phyloP scores from a whole-genome alignment of 1,140 invertebrate genomes.

The Scaptomyza pallida region DNA sequence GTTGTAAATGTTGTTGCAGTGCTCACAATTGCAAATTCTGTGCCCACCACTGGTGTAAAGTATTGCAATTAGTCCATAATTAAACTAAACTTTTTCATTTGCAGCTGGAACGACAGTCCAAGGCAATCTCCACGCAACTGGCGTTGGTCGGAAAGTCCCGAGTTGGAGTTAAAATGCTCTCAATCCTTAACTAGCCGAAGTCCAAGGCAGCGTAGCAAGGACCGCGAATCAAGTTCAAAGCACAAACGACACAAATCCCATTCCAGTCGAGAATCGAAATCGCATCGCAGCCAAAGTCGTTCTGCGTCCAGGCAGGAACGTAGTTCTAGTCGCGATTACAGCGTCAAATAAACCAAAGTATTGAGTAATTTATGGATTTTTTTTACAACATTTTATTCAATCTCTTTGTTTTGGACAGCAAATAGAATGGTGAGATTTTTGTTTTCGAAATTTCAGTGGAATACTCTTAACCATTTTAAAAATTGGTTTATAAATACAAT shows the following conservation, averaged over 20 bases:
- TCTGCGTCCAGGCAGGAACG: slow-evolving; percentile 1
- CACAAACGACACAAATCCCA: neutral
- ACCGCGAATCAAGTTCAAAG: slow-evolving; percentile 1
- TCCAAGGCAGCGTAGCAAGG: slow-evolving; percentile 24
- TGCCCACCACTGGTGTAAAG: too few species aligned
- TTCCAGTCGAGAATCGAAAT: neutral
- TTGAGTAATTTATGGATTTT: slow-evolving; percentile 57
- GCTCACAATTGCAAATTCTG: too few species aligned
- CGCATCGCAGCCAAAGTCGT: neutral
- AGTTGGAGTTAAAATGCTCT: slow-evolving; percentile 72
- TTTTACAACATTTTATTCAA: slow-evolving; percentile 79
- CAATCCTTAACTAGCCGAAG: slow-evolving; percentile 5
- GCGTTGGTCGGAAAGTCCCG: slow-evolving; percentile 91
- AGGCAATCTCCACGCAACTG: slow-evolving; percentile 85
- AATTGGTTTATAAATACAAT: slow-evolving; percentile 60
- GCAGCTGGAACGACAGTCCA: slow-evolving; percentile 81
- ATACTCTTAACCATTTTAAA: slow-evolving; percentile 34
- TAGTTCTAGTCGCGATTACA: neutral
- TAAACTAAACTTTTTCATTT: neutral
- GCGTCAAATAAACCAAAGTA: slow-evolving; percentile 43
- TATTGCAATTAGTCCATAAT: neutral
- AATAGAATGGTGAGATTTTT: slow-evolving; percentile 63
- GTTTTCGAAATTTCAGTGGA: slow-evolving; percentile 28
- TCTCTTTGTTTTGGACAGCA: slow-evolving; percentile 64
- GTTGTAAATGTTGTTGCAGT: too few species aligned